Conservation (phyloP, 1,140 invertebrate species). For the Pseudobourletiella spinata region DNA sequence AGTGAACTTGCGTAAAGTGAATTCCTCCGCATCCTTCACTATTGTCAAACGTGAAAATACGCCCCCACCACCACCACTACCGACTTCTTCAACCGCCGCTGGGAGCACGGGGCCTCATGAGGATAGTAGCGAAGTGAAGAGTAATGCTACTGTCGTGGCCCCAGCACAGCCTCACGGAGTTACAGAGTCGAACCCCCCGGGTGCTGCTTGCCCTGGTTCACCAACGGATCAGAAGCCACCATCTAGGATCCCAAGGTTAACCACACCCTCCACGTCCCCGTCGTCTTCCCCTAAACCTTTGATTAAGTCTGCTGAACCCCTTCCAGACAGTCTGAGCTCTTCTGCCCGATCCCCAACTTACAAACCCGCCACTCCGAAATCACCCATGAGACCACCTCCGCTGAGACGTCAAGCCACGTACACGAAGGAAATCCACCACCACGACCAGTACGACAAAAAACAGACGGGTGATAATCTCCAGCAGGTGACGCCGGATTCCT, state of each 20-base stretch:
- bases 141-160: no score
- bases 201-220: not conserved
- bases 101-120: no score
- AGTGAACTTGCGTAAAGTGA: no score
- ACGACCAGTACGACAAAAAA: not conserved
- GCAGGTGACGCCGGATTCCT: not conserved
- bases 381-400: not conserved
- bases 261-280: not conserved
- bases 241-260: not conserved
- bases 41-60: not conserved
- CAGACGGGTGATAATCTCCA: not conserved
- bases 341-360: not conserved
- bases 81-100: not conserved
- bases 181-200: no score
- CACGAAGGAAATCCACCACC: conserved; percentile 14
- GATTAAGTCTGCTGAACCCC: not conserved
- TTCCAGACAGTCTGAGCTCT: not conserved
- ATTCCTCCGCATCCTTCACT: not conserved
- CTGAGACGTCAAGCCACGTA: conserved; percentile 10
- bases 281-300: not conserved
- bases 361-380: not conserved
- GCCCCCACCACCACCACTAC: not conserved
- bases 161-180: no score
- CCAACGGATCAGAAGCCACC: not conserved
- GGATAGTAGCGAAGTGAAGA: no score